Base-by-base conservation (phyloP, 2,797 vertebrate species). In the Bradypus variegatus region DNA sequence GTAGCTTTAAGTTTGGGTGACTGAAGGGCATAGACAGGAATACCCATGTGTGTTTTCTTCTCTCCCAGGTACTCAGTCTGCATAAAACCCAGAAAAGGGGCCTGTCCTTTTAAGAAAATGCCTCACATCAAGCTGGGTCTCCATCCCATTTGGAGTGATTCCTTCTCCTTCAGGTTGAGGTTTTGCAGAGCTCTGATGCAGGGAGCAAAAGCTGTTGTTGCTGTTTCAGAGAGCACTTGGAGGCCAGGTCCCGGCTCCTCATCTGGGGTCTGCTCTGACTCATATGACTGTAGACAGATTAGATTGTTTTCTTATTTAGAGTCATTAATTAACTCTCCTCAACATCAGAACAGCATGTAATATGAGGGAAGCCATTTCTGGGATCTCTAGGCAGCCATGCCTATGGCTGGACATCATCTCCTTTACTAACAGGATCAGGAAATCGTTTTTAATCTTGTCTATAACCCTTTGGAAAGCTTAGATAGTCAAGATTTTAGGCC, bases 301-400 rank as follows among this genome's bases (percentile, higher is more conserved):
- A 95, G 93, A 96, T 96, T 94, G 91, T 95, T 96, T 96, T 96
- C 95, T 95, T 96, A 95, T 95, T 96, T 93, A 93, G 91, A 96
- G 83, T 91, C 88, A 96, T 96, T 95, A 95, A 96, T 95, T 92
- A 95, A 90, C 81, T 95, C 94, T 95, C 75, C 82, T 67, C 55
- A 78, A 91, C 90, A 94, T 90, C 81, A 91, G 93, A 95, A 95
- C 94, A 95, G 89, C 93, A 93, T 93, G 90, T 95, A 96, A 95
- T 94, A 95, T 92, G 90, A 95, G 69, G 23, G 69, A 95, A 55
- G 67, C 80, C 73, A 89, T 96, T 95, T 95, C 78, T 79, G 18
- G 90, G 86, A 81, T 95, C 94, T 94, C 94, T 89, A 90, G 55
- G 86, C 72, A 94, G 95, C 62, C 84, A 53, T 82, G 69, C 86